These are phyloP conservation scores for Mylabris phalerata DNA, from an alignment of 1,140 invertebrate genomes.

Conservation along the genomic window DNA sequence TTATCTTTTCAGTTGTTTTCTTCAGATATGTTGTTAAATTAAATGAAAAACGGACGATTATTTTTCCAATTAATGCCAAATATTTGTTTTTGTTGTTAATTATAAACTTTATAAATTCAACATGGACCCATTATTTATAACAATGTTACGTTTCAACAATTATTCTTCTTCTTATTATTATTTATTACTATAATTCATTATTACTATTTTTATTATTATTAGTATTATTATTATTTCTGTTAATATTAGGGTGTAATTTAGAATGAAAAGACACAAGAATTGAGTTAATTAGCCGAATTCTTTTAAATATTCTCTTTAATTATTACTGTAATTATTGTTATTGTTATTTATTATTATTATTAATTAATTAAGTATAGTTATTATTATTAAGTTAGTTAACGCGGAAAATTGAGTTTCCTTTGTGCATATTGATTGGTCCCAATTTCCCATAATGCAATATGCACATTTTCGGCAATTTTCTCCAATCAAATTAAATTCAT, in stretches of 20 bases:
- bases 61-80: not conserved
- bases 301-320: too few species aligned
- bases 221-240: too few species aligned
- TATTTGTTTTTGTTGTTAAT: not conserved
- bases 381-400: too few species aligned
- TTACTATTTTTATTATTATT: too few species aligned
- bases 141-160: not conserved
- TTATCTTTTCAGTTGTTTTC: too few species aligned
- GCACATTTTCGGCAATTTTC: not conserved
- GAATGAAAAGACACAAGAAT: slow-evolving; percentile 2
- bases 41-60: too few species aligned
- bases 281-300: slow-evolving; percentile 1
- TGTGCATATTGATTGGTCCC: slow-evolving; percentile 15
- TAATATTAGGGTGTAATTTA: slow-evolving; percentile 1
- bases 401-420: not conserved
- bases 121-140: slow-evolving; percentile 12
- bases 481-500: not conserved
- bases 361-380: too few species aligned
- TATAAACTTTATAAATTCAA: slow-evolving; percentile 15
- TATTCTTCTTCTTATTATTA: too few species aligned
- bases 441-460: slow-evolving; percentile 2
- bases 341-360: too few species aligned
- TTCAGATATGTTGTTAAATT: too few species aligned
- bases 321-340: too few species aligned
- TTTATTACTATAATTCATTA: too few species aligned